Evolutionary conservation across 2,888 invertebrate genomes (phyloP).

Genomic region (Zeuzera pyrina): DNA sequence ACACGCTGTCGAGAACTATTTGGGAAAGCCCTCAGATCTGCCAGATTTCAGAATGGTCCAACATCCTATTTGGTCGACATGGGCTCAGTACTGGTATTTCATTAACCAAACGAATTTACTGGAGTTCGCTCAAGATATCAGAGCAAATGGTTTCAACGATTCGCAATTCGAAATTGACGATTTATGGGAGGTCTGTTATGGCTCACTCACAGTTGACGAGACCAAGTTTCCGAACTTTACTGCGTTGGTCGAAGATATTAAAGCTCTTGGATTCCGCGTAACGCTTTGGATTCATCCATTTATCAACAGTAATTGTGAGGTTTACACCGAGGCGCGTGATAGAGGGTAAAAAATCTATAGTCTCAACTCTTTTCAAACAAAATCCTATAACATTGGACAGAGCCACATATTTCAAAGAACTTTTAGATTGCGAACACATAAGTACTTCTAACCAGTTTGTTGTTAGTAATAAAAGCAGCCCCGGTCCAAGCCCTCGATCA

Average conservation of each 20-base stretch:
- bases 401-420: no score
- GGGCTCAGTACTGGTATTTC: slow-evolving; percentile 79
- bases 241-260: slow-evolving; percentile 73
- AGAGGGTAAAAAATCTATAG: slow-evolving; percentile 61
- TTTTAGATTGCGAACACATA: no score
- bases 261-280: slow-evolving; percentile 78
- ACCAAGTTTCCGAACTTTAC: slow-evolving; percentile 80
- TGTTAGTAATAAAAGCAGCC: no score
- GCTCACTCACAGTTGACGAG: slow-evolving; percentile 80
- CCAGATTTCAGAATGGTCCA: slow-evolving; percentile 80
- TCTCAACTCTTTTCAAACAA: background rate
- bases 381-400: no score
- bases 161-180: slow-evolving; percentile 91
- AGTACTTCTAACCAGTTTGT: no score
- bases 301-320: slow-evolving; percentile 80
- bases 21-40: slow-evolving; percentile 74
- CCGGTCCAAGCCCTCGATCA: no score
- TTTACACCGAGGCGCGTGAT: slow-evolving; percentile 68
- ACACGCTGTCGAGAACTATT: slow-evolving; percentile 72
- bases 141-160: slow-evolving; percentile 74
- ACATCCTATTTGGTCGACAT: slow-evolving; percentile 92
- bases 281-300: slow-evolving; percentile 93
- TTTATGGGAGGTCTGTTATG: slow-evolving; percentile 89
- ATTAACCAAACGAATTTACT: slow-evolving; percentile 76
- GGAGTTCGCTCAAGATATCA: slow-evolving; percentile 78